phyloP scores from a whole-genome alignment of 2,888 invertebrate species.

The Lissocephala sabroskyi region DNA sequence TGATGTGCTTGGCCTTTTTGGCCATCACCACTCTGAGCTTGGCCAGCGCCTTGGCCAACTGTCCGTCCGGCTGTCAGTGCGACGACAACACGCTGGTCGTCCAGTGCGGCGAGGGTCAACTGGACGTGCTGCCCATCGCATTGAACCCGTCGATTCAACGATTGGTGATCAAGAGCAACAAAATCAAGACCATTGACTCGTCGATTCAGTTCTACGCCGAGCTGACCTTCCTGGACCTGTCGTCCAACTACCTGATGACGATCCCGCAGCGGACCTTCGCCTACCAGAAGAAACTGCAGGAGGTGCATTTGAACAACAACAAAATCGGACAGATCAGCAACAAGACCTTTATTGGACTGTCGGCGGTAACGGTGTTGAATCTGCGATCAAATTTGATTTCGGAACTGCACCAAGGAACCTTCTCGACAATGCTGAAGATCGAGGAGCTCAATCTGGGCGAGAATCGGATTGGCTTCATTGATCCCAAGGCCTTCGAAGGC shows the following conservation, averaged over 20 bases:
- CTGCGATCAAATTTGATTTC: slow-evolving; percentile 87
- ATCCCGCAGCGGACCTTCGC: slow-evolving; percentile 86
- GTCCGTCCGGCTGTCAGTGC: slow-evolving; percentile 89
- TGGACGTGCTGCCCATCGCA: slow-evolving; percentile 92
- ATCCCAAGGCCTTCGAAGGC: slow-evolving; percentile 84
- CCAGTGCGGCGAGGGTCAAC: slow-evolving; percentile 87
- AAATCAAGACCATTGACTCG: slow-evolving; percentile 90
- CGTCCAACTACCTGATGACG: slow-evolving; percentile 87
- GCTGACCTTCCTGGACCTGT: slow-evolving; percentile 86
- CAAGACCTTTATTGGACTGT: slow-evolving; percentile 85
- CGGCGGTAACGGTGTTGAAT: slow-evolving; percentile 85
- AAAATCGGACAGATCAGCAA: slow-evolving; percentile 87
- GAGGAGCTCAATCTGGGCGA: slow-evolving; percentile 90
- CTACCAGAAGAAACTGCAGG: slow-evolving; percentile 86
- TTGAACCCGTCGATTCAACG: slow-evolving; percentile 92
- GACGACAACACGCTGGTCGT: slow-evolving; percentile 92
- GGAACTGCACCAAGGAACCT: slow-evolving; percentile 83
- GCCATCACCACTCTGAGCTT: slow-evolving; percentile 5
- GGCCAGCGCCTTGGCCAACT: slow-evolving; percentile 77
- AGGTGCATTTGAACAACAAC: slow-evolving; percentile 87
- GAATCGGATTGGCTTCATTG: slow-evolving; percentile 86
- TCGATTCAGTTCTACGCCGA: slow-evolving; percentile 92
- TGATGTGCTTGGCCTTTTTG: slow-evolving; percentile 38
- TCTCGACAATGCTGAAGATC: slow-evolving; percentile 81
- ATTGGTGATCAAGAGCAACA: slow-evolving; percentile 86